These are phyloP conservation scores for Parazoanthus swiftii DNA, from an alignment of 92 coral and sea anemone genomes.

Conservation along the genomic window DNA sequence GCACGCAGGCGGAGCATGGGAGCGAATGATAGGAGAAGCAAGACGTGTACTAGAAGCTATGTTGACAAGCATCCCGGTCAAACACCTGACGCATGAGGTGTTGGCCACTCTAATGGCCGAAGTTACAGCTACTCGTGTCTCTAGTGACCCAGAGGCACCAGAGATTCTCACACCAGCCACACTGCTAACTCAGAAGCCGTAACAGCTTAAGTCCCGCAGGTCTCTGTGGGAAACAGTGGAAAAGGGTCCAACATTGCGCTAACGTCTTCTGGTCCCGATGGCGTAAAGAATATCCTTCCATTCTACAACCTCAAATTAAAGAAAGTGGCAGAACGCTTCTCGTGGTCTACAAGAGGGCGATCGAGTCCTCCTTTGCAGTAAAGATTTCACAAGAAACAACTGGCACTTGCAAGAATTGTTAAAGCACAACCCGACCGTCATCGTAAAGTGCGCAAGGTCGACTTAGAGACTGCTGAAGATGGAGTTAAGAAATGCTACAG, in stretches of 20 bases:
- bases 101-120: slow-evolving; percentile 62
- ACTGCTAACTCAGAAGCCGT: slow-evolving; percentile 44
- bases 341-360: slow-evolving; percentile 40
- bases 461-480: slow-evolving; percentile 35
- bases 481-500: slow-evolving; percentile 15
- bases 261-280: slow-evolving; percentile 54
- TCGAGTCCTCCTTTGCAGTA: slow-evolving; percentile 43
- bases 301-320: slow-evolving; percentile 35
- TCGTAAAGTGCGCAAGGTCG: slow-evolving; percentile 38
- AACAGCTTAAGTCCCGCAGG: slow-evolving; percentile 29
- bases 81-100: slow-evolving; percentile 53
- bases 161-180: slow-evolving; percentile 49
- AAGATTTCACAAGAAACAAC: slow-evolving; percentile 32
- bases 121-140: slow-evolving; percentile 50
- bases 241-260: slow-evolving; percentile 37
- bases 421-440: slow-evolving; percentile 22
- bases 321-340: slow-evolving; percentile 39
- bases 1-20: slow-evolving; percentile 61
- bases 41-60: slow-evolving; percentile 39
- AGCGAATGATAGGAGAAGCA: slow-evolving; percentile 52
- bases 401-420: slow-evolving; percentile 44
- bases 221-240: slow-evolving; percentile 44
- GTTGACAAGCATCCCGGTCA: slow-evolving; percentile 13
- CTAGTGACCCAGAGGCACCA: slow-evolving; percentile 49
- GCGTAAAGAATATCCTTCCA: slow-evolving; percentile 37